These are phyloP conservation scores for Aelia acuminata DNA, from an alignment of 2,888 invertebrate species.

Conservation along the genomic window DNA sequence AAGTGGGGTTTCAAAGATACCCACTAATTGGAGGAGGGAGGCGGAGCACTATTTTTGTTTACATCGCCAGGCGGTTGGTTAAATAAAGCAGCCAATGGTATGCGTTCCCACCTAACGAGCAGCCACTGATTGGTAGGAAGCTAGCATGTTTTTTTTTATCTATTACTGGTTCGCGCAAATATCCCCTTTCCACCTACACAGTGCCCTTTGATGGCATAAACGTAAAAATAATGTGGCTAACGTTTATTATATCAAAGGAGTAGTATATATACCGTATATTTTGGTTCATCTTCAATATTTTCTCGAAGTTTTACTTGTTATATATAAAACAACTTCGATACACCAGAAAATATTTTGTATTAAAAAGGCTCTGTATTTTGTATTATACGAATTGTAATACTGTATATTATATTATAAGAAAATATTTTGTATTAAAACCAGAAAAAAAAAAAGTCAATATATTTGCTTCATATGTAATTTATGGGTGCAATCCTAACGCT, in stretches of 20 bases:
- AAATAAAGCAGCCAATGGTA: constrained; percentile 17
- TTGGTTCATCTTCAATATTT: neutral
- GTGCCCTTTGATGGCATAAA: neutral
- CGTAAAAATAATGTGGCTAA: neutral
- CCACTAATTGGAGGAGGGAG: neutral
- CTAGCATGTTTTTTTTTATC: neutral
- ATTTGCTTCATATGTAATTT: too few relatives aligned
- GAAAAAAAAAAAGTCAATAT: too few relatives aligned
- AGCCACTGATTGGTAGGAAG: neutral
- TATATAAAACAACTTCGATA: too few relatives aligned
- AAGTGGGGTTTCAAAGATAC: constrained; percentile 1
- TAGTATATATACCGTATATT: neutral
- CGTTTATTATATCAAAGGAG: too few relatives aligned
- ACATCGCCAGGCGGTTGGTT: neutral
- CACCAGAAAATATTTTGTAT: too few relatives aligned
- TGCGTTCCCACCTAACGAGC: constrained; percentile 15
- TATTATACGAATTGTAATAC: too few relatives aligned
- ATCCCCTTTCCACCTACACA: neutral
- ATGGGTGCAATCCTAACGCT: too few relatives aligned
- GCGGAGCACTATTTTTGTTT: neutral
- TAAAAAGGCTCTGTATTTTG: too few relatives aligned
- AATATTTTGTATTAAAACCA: too few relatives aligned
- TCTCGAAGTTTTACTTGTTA: neutral
- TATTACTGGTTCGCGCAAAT: neutral
- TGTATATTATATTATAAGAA: too few relatives aligned